Evolutionary conservation across 2,888 invertebrate genomes (phyloP), one percentile per base, ranked within the genome.

Genomic region (Chydorus sphaericus): DNA sequence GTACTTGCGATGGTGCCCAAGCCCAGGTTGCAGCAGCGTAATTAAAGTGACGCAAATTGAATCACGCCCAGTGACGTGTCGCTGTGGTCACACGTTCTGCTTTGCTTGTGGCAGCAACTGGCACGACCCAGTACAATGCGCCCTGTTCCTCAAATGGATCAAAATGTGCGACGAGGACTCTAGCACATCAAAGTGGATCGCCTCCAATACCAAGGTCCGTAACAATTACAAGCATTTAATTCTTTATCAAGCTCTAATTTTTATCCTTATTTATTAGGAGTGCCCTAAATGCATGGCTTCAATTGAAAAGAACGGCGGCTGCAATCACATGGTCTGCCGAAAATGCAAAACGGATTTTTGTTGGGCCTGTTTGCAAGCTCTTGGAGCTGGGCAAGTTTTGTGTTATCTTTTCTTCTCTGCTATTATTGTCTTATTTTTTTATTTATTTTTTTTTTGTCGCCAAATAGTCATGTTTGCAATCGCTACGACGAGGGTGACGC

Each of bases 291-390:
- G 97, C 73, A 91, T 92, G 71, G 93, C 92, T 51, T 89, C 88
- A n/a, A 90, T 91, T 65, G 90, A 91, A 69, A 90, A 90, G 70
- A 93, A 97, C 71, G 97, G 97, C 59, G 97, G 97, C 52, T 98
- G 97, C 72, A 98, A 98, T 75, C 97, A 98, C 73, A 97, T 98
- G 96, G 87, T 89, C 54, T 98, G 97, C 75, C 96, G 94, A 75
- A 97, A 96, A 71, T 98, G 97, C 72, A 91, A 91, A 72, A 84
- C 89, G 49, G 96, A 98, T 71, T 98, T 98, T 73, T 98, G 97
- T 74, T 98, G 97, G 97, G 93, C 96, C 29, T 98, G 97, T 70
- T 80, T 98, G 59, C 96, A 94, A 26, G 89, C 93, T 37, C 98
- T 97, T 97, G 92, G 94, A 61, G 91, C 91, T 60, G 96, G 94